Evolutionary conservation across 2,888 invertebrate genomes (phyloP).

Genomic region (Platycnemis pennipes): DNA sequence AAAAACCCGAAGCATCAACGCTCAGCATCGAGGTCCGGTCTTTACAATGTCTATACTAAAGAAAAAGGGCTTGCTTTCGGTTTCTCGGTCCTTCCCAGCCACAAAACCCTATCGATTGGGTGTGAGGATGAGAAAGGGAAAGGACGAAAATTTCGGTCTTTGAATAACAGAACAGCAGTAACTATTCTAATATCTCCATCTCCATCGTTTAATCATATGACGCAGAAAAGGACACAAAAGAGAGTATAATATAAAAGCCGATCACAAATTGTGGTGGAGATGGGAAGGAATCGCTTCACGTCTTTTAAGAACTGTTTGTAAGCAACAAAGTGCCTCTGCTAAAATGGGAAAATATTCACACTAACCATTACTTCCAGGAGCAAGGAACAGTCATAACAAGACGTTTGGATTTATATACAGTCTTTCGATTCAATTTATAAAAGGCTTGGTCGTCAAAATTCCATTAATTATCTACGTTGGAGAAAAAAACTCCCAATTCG

Average conservation of each 20-base stretch:
- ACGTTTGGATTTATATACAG: neutral
- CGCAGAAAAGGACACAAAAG: neutral
- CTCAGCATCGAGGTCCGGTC: neutral
- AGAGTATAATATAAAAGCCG: neutral
- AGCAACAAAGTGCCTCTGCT: neutral
- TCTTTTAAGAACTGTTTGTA: neutral
- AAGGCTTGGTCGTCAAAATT: neutral
- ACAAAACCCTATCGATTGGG: neutral
- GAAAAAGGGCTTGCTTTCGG: neutral
- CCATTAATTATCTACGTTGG: neutral
- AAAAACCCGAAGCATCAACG: neutral
- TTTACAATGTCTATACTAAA: neutral
- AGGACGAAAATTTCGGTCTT: neutral
- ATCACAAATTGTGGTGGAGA: neutral
- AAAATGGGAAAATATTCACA: neutral
- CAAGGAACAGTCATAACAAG: neutral
- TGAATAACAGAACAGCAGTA: neutral
- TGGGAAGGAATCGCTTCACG: neutral
- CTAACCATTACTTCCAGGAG: neutral
- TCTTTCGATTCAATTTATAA: neutral
- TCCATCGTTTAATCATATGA: neutral
- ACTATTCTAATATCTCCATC: neutral
- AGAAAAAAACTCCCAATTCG: neutral
- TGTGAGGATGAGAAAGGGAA: neutral
- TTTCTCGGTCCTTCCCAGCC: neutral